These are phyloP conservation scores for Montipora cactus DNA, from an alignment of 64 coral and sea anemone genomes.

Conservation along the genomic window DNA sequence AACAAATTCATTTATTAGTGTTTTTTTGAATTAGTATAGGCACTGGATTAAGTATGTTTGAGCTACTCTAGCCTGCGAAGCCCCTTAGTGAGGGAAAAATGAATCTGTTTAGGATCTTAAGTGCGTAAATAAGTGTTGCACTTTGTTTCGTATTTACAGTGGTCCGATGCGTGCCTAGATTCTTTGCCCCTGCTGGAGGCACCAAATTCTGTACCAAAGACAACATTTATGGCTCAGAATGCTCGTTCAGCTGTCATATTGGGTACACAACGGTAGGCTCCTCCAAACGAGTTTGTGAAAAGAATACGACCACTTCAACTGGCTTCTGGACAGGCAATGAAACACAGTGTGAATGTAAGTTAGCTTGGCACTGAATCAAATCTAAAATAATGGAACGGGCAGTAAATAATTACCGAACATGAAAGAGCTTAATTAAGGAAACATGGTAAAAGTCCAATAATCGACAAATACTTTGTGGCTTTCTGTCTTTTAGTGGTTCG, in stretches of 20 bases:
- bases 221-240: constrained; percentile 70
- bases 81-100: background rate
- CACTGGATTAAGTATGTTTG: background rate
- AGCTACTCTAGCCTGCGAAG: background rate
- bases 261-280: constrained; percentile 56
- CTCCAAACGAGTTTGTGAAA: constrained; percentile 47
- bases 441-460: background rate
- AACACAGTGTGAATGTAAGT: constrained; percentile 74
- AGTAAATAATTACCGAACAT: too few species aligned
- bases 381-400: background rate
- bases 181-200: constrained; percentile 49
- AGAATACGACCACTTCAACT: background rate
- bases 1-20: background rate
- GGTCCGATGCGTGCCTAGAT: constrained; percentile 29
- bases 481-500: constrained; percentile 41
- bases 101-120: background rate
- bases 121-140: background rate
- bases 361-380: background rate
- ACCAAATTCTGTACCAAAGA: constrained; percentile 26
- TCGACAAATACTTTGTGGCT: background rate
- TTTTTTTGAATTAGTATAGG: background rate
- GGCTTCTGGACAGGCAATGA: constrained; percentile 76
- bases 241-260: constrained; percentile 48
- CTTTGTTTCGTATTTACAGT: constrained; percentile 13
- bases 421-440: background rate